Base-by-base conservation (phyloP, 1,140 invertebrate species). In the Protaetia brevitarsis region DNA sequence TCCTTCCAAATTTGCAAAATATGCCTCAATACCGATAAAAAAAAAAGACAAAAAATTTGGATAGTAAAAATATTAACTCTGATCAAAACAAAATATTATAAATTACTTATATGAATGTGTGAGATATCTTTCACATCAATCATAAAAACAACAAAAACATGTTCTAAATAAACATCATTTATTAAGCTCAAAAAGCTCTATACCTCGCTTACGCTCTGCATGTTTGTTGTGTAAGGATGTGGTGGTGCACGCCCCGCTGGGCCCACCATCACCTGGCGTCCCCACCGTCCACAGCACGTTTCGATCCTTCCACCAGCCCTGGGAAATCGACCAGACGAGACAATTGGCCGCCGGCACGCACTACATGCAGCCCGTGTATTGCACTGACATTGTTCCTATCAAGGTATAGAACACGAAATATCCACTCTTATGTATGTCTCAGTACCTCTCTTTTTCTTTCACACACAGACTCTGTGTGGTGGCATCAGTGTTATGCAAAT, bases 331-430 rank as follows among this genome's bases (percentile, higher is more conserved):
- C 72, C 79, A 81, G 68, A 80, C 78, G 36, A 73, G 78, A 69
- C 79, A 80, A 68, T 75, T 82, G 51, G 80, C 72, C 66, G 73
- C 77, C 65, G 72, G 71, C 70, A 74, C 69, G 72, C 74, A 74
- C 71, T 77, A 76, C 72, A 74, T 75, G 67, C 79, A 79, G 70
- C 71, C 78, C 34, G 71, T 78, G 71, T 83, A 78, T 81, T 82
- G 80, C 79, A 86, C 86, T 72, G 86, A 88, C 76, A 82, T 88
- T 79, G 86, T 89, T 77, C 84, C 87, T 70, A 86, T 89, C 76
- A 84, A 89, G 86, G 84, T 89, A 86, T n/a, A n/a, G n/a, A n/a
- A n/a, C 80, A 81, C 51, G 26, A 26, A 26, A 51, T 51, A 79
- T 78, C 75, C 72, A 76, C 78, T 65, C n/a, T 27, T 45, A 58